Evolutionary conservation across 2,113 vertebrate genomes (phyloP), one percentile per base, ranked within the genome.

Genomic region (Bettongia penicillata): DNA sequence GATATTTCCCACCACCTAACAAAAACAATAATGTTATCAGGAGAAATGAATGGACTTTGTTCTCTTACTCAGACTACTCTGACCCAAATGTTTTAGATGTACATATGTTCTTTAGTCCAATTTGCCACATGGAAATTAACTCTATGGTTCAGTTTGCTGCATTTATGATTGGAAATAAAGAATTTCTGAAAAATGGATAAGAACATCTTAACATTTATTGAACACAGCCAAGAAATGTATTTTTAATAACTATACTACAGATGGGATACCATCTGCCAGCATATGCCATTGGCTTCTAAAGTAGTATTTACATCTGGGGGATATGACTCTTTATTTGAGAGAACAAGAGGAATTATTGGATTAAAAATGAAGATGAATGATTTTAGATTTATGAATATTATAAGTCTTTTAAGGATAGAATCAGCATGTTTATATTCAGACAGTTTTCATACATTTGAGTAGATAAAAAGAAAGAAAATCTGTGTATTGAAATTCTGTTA

Each of bases 191-290:
- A 97, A 97, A 95, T 90, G 91, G 94, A 97, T 97, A 98, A 68
- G 95, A 91, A 92, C 98, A 94, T 90, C 93, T 97, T 97, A 92
- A 92, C 95, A 91, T 97, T 97, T 98, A 91, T 90, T 96, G 92
- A 97, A 95, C 84, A 97, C 57, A 55, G 52, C 98, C 98, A 98
- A 97, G 16, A 97, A 97, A 97, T 93, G 93, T 96, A 97, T 97
- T 98, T 98, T 97, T 97, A 98, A 97, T 97, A 98, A 98, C 95
- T 90, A 90, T 96, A 93, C 89, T 93, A 94, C 97, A 98, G 98
- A 98, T 97, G 98, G 98, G 51, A 77, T 94, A 91, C 98, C 98
- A 98, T 97, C 96, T 97, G 96, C 93, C 97, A 97, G 94, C 96
- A 98, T 97, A 97, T 95, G 96, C 84, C 91, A 93, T 50, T 98